Evolutionary conservation across 2,888 invertebrate species (phyloP).

Genomic region (Athetis lepigone): DNA sequence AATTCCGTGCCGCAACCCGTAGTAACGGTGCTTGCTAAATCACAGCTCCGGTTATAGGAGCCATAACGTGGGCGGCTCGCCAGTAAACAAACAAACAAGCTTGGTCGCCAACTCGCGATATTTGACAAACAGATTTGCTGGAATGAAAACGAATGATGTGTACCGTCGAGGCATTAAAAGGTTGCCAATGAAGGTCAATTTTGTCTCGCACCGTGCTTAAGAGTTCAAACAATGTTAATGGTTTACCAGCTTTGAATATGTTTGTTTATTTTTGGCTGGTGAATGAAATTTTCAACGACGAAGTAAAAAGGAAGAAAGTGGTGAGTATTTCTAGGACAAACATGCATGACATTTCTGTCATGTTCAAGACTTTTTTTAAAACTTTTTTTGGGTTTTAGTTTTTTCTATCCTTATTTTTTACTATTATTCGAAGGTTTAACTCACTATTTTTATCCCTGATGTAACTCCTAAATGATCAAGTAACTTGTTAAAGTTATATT

Average conservation of each 20-base stretch:
- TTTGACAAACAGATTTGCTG: slow-evolving; percentile 42
- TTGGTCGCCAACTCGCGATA: slow-evolving; percentile 30
- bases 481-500: background rate
- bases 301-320: too few relatives aligned
- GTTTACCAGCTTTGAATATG: too few relatives aligned
- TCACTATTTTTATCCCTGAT: background rate
- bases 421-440: too few relatives aligned
- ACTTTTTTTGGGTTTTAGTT: too few relatives aligned
- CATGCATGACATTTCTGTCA: too few relatives aligned
- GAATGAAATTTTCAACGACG: slow-evolving; percentile 1
- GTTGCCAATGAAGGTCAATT: background rate
- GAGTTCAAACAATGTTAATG: background rate
- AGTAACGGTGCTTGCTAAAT: slow-evolving; percentile 29
- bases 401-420: too few relatives aligned
- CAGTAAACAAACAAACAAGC: slow-evolving; percentile 48
- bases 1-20: slow-evolving; percentile 13
- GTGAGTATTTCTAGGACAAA: too few relatives aligned
- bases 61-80: slow-evolving; percentile 42
- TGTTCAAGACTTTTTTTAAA: too few relatives aligned
- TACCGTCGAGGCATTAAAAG: background rate
- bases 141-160: slow-evolving; percentile 10
- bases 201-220: background rate
- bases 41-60: slow-evolving; percentile 23
- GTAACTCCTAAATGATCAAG: too few relatives aligned
- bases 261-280: background rate